Base-by-base conservation (phyloP, 1,140 invertebrate species). In the Drosophila albomicans region DNA sequence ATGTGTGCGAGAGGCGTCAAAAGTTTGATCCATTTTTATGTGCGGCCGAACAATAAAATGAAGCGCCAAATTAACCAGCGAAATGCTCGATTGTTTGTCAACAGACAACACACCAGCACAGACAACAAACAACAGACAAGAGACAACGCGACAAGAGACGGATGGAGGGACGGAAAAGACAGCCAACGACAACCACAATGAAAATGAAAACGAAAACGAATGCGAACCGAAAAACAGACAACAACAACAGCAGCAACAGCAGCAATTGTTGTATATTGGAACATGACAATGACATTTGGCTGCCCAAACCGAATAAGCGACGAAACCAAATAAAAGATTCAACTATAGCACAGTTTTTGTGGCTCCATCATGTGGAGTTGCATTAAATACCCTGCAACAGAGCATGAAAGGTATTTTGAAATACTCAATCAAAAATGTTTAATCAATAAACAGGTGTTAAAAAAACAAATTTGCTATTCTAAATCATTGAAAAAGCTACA, bases 11-110 rank as follows among this genome's bases (percentile, higher is more conserved):
- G 46, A 70, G 75, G 74, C 63, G 69, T 71, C 74, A 68, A 69
- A 86, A 86, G 82, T 86, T 86, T 81, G 82, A 85, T 85, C 78
- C 75, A 85, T 86, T 86, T 86, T 78, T 79, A 79, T 72, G 62
- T 78, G 49, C 75, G 70, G 13, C 51, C 46, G 30, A 45, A 56
- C 67, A 63, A 71, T 71, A 64, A 71, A 75, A 65, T 57, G 70
- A 77, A 67, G 43, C 57, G 75, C 57, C 67, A 73, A 77, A 77
- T 73, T 73, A 73, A 46, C 49, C 13, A 41, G 41, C 20, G 62
- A 57, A 74, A 62, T 41, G 57, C 65, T 62, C 75, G 56, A 66
- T 49, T 74, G 70, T 77, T 74, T 77, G 75, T 73, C 75, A 73
- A 75, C 72, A 69, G 66, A 43, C 46, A 46, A 68, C 35, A 67